These are phyloP conservation scores for Takifugu rubripes DNA, from an alignment of 2,797 vertebrate genomes.

Conservation along the genomic window DNA sequence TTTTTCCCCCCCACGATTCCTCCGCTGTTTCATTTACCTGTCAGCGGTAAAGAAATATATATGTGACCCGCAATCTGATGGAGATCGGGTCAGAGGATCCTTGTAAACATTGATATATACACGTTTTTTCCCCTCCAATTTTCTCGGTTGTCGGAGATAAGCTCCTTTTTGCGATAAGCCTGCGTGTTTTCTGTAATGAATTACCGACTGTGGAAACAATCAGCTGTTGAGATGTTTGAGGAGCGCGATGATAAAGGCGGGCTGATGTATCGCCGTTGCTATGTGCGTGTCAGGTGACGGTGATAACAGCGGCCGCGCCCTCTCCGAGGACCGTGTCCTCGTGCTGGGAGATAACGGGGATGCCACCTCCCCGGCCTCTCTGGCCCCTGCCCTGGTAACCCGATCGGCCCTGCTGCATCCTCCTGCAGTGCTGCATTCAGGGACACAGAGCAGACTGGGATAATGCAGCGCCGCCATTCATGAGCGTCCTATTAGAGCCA, in stretches of 20 bases:
- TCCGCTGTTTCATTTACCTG: background rate
- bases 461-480: too few relatives aligned
- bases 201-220: conserved; percentile 47
- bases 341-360: conserved; percentile 50
- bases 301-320: conserved; percentile 61
- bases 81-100: conserved; percentile 35
- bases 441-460: conserved; percentile 2
- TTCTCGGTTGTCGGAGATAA: conserved; percentile 37
- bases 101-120: conserved; percentile 29
- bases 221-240: conserved; percentile 38
- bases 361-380: conserved; percentile 14
- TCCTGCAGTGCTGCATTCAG: conserved; percentile 18
- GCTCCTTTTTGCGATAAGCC: conserved; percentile 40
- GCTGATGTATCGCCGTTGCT: conserved; percentile 54
- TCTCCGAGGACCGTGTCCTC: conserved; percentile 59
- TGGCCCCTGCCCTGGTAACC: conserved; percentile 39
- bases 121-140: conserved; percentile 25
- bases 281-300: conserved; percentile 66
- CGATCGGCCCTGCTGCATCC: conserved; percentile 24
- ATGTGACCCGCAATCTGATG: conserved; percentile 20
- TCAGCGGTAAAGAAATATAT: background rate
- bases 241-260: conserved; percentile 46
- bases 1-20: background rate
- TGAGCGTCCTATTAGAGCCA: conserved; percentile 22
- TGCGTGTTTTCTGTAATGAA: conserved; percentile 52